Percentiles rank a stretch among this genome's conserved stretches.
Conservation (phyloP, 2,113 vertebrate species). For the Gila orcuttii region DNA sequence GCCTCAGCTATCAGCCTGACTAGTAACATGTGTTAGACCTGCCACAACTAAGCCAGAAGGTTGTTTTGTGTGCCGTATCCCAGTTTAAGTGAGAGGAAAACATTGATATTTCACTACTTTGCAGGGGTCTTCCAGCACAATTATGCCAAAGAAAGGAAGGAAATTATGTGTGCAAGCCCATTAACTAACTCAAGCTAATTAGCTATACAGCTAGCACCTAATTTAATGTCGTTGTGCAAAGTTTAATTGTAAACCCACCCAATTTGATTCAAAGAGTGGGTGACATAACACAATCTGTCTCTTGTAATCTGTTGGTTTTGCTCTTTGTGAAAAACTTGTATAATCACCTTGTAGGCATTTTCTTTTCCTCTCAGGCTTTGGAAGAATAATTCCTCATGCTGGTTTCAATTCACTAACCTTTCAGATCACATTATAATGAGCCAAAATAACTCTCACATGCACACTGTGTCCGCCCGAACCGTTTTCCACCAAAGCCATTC, state of each 20-base stretch:
- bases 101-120: background rate
- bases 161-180: slow-evolving; percentile 58
- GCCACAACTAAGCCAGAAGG: slow-evolving; percentile 15
- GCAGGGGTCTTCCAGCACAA: slow-evolving; percentile 50
- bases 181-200: slow-evolving; percentile 66
- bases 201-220: slow-evolving; percentile 67
- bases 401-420: slow-evolving; percentile 76
- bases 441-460: slow-evolving; percentile 76
- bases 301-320: slow-evolving; percentile 50
- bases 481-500: slow-evolving; percentile 68
- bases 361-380: slow-evolving; percentile 58
- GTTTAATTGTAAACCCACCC: slow-evolving; percentile 64
- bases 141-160: slow-evolving; percentile 17
- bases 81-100: background rate
- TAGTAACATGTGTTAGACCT: slow-evolving; percentile 6
- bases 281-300: slow-evolving; percentile 28
- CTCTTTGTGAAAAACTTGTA: slow-evolving; percentile 66
- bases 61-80: background rate
- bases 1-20: slow-evolving; percentile 15
- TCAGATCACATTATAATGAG: slow-evolving; percentile 74
- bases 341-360: slow-evolving; percentile 56
- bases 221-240: slow-evolving; percentile 63
- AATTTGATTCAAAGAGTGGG: slow-evolving; percentile 62
- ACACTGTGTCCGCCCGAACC: slow-evolving; percentile 67
- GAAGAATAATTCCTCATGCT: slow-evolving; percentile 65